Evolutionary conservation across 1,140 invertebrate genomes (phyloP), one percentile per base, ranked within the genome.

Genomic region (Goniozus legneri): DNA sequence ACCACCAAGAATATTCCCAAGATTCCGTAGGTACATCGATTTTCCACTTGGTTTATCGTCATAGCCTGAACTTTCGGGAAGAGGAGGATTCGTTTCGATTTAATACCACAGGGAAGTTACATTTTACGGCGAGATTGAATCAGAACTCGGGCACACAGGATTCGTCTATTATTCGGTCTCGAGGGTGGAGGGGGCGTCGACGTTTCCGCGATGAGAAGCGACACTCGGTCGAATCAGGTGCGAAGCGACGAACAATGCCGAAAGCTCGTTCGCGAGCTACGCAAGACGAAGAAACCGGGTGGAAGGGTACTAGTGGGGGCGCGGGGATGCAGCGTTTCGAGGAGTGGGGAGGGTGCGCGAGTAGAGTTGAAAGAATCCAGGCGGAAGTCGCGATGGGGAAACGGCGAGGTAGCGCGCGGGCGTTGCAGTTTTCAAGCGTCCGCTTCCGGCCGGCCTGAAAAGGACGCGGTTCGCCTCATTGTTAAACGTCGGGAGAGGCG

Each of bases 371-470:
- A 65, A 66, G 60, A 63, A 54, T 62, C 50, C 49, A 59, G 54
- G 38, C 53, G 52, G 53, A 56, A 61, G 56, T 54, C 24, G 21
- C 14, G 40, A 33, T 13, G 20, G 47, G 48, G 45, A 49, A 38
- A 38, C 46, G 40, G 40, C 41, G 42, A 1, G 19, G 24, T 35
- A 14, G 15, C 32, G 42, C 14, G 47, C 44, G 27, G 43, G 58
- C 46, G 54, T 53, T 60, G 62, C 64, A 64, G 48, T 64, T 65
- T 67, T 71, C 52, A 64, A 73, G 70, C 49, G 54, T 44, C 53
- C 47, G 49, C 52, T 67, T 69, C 65, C 67, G 66, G 58, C 40
- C 54, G 34, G 65, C 45, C 56, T 62, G 54, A 67, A 66, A 64
- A 62, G 64, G 60, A 60, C 48, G 51, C 50, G 45, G 59, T 65